Percentiles rank a stretch among this genome's conserved stretches.
Evolutionary conservation across 2,888 invertebrate genomes (phyloP).

Genomic region (Empis livida): DNA sequence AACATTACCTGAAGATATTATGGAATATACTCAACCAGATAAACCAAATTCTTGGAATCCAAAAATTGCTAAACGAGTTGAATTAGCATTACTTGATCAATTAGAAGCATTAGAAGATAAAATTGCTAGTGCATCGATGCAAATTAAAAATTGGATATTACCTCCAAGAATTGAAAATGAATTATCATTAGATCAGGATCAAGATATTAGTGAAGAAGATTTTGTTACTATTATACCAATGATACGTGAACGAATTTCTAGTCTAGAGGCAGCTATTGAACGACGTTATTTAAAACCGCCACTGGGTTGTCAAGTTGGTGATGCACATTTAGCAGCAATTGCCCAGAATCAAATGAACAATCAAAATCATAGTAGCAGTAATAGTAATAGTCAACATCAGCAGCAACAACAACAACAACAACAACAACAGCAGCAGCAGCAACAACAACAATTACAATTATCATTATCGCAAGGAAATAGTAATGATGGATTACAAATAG

Average conservation of each 20-base stretch:
- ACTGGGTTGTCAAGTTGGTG: slow-evolving; percentile 52
- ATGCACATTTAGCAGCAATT: slow-evolving; percentile 49
- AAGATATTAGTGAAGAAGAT: slow-evolving; percentile 32
- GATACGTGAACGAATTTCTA: slow-evolving; percentile 56
- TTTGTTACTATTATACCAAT: slow-evolving; percentile 43
- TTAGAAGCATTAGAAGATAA: slow-evolving; percentile 82
- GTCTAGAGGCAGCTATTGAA: slow-evolving; percentile 83
- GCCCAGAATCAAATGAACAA: slow-evolving; percentile 37
- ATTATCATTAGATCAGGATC: slow-evolving; percentile 40
- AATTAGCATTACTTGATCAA: slow-evolving; percentile 64
- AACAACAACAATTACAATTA: slow-evolving; percentile 23
- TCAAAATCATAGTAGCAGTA: slow-evolving; percentile 32
- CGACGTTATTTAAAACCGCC: slow-evolving; percentile 88
- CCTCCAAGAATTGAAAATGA: slow-evolving; percentile 44
- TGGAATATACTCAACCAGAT: slow-evolving; percentile 26
- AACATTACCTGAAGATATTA: neutral
- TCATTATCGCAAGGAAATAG: slow-evolving; percentile 12
- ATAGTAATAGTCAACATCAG: slow-evolving; percentile 27
- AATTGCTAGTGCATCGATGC: slow-evolving; percentile 78
- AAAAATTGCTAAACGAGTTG: slow-evolving; percentile 64
- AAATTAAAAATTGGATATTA: slow-evolving; percentile 78
- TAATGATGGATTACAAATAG: slow-evolving; percentile 4
- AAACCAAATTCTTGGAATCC: slow-evolving; percentile 32
- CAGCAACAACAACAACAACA: no score
- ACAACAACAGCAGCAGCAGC: slow-evolving; percentile 23